phyloP scores from a whole-genome alignment of 2,797 vertebrate genomes.

The Sylvia borin region DNA sequence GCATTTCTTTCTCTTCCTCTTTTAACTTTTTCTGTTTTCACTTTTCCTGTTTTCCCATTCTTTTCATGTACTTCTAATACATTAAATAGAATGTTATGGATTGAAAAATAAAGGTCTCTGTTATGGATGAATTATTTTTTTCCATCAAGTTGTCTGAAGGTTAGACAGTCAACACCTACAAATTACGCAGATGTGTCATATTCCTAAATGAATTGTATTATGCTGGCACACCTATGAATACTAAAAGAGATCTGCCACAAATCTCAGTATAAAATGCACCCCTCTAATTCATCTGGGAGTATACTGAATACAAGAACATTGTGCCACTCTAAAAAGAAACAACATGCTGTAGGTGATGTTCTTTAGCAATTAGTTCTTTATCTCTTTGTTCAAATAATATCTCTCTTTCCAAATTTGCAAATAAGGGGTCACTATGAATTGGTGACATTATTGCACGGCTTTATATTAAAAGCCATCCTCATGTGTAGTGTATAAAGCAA shows the following conservation, averaged over 20 bases:
- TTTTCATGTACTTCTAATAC: conserved; percentile 59
- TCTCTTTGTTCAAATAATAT: background rate
- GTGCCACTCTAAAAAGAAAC: background rate
- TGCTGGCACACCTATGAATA: conserved; percentile 65
- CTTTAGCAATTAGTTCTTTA: background rate
- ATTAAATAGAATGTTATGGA: conserved; percentile 68
- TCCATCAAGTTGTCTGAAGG: conserved; percentile 70
- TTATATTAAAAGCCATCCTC: background rate
- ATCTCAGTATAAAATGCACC: conserved; percentile 51
- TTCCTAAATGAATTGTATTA: conserved; percentile 73
- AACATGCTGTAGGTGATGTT: background rate
- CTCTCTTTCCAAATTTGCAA: background rate
- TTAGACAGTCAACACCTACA: conserved; percentile 72
- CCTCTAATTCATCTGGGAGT: conserved; percentile 22
- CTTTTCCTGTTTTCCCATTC: conserved; percentile 54
- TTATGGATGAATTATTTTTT: conserved; percentile 67
- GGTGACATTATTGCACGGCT: background rate
- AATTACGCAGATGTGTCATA: conserved; percentile 68
- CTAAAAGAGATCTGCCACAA: conserved; percentile 61
- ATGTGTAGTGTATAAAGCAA: background rate
- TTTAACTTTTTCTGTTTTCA: conserved; percentile 44
- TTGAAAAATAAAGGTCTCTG: conserved; percentile 70
- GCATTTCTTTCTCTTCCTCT: background rate
- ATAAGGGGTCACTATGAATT: background rate
- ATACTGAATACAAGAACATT: background rate